Percentiles rank a stretch among this genome's conserved stretches.
phyloP scores from a whole-genome alignment of 2,797 vertebrate species.

The Acipenser transmontanus region DNA sequence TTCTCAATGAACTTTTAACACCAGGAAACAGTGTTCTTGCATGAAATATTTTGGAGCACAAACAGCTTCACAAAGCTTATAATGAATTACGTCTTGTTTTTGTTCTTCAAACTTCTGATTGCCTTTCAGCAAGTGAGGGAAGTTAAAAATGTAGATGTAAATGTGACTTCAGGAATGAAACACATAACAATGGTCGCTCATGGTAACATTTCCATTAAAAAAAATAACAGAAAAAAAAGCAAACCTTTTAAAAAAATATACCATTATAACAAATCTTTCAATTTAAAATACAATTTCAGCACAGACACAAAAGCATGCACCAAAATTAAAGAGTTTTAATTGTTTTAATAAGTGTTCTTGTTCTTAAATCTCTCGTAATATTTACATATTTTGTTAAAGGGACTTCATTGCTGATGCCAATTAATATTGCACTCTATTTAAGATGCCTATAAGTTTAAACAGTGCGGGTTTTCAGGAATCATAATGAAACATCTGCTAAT shows the following conservation, averaged over 20 bases:
- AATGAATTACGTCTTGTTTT: neutral
- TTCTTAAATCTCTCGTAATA: conserved; percentile 80
- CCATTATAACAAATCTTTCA: conserved; percentile 49
- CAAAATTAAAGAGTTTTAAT: conserved; percentile 76
- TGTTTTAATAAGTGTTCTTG: conserved; percentile 60
- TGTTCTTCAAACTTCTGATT: conserved; percentile 42
- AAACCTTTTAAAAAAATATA: conserved; percentile 61
- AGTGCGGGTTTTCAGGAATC: conserved; percentile 71
- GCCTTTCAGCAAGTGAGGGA: conserved; percentile 84
- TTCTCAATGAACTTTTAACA: too few species aligned
- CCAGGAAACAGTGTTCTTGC: too few species aligned
- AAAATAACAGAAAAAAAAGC: conserved; percentile 36
- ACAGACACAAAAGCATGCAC: conserved; percentile 87
- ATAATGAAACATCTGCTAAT: conserved; percentile 65
- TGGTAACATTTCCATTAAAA: conserved; percentile 66
- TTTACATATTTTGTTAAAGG: conserved; percentile 96
- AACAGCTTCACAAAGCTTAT: too few species aligned
- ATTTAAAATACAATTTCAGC: conserved; percentile 61
- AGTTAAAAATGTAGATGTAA: conserved; percentile 52
- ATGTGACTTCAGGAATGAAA: conserved; percentile 65
- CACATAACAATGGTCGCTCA: conserved; percentile 70
- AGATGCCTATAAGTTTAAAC: conserved; percentile 79
- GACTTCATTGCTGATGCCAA: conserved; percentile 93
- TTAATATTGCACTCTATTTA: conserved; percentile 91
- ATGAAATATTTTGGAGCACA: too few species aligned